Base-by-base conservation (phyloP, 1,140 invertebrate genomes). In the Scaptodrosophila lebanonensis region DNA sequence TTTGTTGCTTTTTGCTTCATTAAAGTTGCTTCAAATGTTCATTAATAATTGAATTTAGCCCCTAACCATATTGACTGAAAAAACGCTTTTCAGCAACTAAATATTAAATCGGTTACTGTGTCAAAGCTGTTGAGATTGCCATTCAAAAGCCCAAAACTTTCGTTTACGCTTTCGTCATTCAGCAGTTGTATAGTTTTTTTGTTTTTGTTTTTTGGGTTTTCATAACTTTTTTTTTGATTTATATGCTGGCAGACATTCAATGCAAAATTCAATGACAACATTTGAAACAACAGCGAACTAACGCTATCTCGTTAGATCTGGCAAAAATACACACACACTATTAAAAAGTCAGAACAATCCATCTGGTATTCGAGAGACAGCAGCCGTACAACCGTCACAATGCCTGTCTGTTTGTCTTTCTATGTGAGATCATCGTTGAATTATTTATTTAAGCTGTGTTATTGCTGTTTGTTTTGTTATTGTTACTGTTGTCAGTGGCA, bases 391-490 rank as follows among this genome's bases (percentile, higher is more conserved):
- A 63, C 25, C 45, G 22, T 8, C 22, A 8, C 22, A 25, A 25
- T n/a, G 69, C 60, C 33, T 32, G 36, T 12, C 44, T 35, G 44
- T 38, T 36, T 53, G 18, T 11, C 66, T 30, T 12, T 27, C 18
- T 8, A 17, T 67, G 38, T 73, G 70, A 73, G 70, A 73, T 73
- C 70, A 73, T 73, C 70, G 38, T 49, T 63, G 65, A 56, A 63
- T 75, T 65, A 60, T 69, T 75, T 73, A 75, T 75, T 56, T 50
- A 67, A 25, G 22, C 22, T 25, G 3, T 25, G 22, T 67, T 60
- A 49, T 32, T 56, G 47, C 36, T 52, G 43, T 27, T 50, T 29
- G 53, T 33, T 57, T 36, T 15, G 3, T 22, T 38, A 13, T 18
- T 57, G 25, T 27, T 42, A n/a, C 12, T 35, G 5, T 22, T 36